A percentile compares a stretch with the other conserved stretches of the same genome.
Conservation (phyloP, 2,113 vertebrate genomes). For the Petaurus breviceps region DNA sequence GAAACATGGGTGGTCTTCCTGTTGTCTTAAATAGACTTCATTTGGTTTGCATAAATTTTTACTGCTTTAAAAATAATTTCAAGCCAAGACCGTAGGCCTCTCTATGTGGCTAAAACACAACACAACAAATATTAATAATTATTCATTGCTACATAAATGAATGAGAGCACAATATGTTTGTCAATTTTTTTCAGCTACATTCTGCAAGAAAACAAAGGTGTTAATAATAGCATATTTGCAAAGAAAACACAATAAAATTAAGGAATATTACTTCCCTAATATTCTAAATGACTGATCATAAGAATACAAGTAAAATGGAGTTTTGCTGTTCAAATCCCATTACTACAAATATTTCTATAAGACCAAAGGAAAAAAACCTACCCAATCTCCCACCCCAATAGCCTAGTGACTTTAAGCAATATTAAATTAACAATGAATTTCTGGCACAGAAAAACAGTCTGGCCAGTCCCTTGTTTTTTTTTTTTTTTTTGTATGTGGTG, state of each 20-base stretch:
- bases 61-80: background rate
- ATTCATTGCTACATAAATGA: background rate
- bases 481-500: background rate
- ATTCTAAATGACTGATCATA: background rate
- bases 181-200: background rate
- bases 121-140: background rate
- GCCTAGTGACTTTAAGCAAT: background rate
- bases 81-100: background rate
- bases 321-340: background rate
- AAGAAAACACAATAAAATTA: background rate
- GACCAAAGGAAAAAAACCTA: background rate
- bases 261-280: fast-evolving
- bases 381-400: background rate
- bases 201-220: fast-evolving
- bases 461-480: background rate
- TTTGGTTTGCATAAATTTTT: background rate
- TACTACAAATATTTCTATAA: background rate
- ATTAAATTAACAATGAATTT: background rate
- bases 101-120: no score
- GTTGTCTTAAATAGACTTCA: background rate
- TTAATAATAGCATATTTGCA: fast-evolving
- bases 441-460: background rate
- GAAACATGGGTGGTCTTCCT: background rate
- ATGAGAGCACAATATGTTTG: background rate
- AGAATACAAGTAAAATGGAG: background rate